A percentile compares a stretch with the other conserved stretches of the same genome.
These are phyloP conservation scores for Nudaria mundana DNA, from an alignment of 2,888 invertebrate genomes.

Conservation along the genomic window DNA sequence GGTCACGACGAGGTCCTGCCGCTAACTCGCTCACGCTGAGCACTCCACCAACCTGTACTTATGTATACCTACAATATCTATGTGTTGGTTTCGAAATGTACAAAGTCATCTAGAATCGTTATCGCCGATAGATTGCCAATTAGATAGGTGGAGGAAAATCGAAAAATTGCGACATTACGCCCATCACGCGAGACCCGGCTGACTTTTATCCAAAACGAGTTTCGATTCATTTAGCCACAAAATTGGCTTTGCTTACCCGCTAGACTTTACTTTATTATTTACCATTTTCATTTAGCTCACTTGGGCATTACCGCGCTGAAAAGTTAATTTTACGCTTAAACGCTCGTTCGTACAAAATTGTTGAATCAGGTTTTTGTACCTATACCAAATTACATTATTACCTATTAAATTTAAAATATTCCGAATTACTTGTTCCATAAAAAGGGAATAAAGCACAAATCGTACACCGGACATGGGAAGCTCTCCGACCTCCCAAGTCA, in stretches of 20 bases:
- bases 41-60: no score
- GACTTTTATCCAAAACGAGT: constrained; percentile 41
- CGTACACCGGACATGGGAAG: no score
- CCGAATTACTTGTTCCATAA: no score
- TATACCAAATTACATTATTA: no score
- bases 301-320: constrained; percentile 38
- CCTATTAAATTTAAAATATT: no score
- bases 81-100: no score
- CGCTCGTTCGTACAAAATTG: constrained; percentile 21
- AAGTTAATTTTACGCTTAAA: constrained; percentile 40
- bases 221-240: constrained; percentile 48
- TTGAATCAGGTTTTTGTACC: constrained; percentile 20
- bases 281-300: constrained; percentile 47
- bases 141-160: constrained; percentile 29
- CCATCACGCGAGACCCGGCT: constrained; percentile 20
- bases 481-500: no score
- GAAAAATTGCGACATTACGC: constrained; percentile 34
- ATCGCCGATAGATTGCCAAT: constrained; percentile 24
- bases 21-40: no score
- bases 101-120: constrained; percentile 12
- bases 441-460: no score
- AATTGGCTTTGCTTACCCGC: constrained; percentile 46
- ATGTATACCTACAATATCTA: no score
- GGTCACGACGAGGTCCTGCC: no score
- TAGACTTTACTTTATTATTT: constrained; percentile 49